Percentiles rank a stretch among this genome's conserved stretches.
phyloP scores from a whole-genome alignment of 92 coral and sea anemone species.

The Heliopora coerulea region DNA sequence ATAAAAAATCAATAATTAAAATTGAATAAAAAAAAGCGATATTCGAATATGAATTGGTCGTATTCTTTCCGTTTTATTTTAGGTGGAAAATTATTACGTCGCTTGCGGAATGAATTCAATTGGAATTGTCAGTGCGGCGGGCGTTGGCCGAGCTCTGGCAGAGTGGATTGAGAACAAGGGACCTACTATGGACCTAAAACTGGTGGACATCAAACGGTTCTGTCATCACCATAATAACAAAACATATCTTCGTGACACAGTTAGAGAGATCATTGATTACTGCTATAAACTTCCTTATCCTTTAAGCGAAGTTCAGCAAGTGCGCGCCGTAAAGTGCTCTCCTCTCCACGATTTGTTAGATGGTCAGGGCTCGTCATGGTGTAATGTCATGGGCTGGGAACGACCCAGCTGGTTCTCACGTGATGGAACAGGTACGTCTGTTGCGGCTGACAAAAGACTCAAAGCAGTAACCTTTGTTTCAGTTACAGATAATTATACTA shows the following conservation, averaged over 20 bases:
- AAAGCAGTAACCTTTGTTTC: too few species aligned
- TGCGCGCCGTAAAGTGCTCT: constrained; percentile 65
- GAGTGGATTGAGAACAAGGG: constrained; percentile 91
- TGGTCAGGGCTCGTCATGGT: constrained; percentile 81
- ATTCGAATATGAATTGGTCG: too few species aligned
- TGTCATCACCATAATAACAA: constrained; percentile 81
- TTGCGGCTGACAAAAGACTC: too few species aligned
- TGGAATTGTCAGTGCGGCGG: constrained; percentile 91
- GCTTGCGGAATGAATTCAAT: constrained; percentile 91
- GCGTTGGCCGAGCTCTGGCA: constrained; percentile 89
- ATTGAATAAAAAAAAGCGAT: too few species aligned
- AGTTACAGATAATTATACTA: too few species aligned
- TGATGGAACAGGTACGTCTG: constrained; percentile 54
- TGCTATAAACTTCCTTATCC: constrained; percentile 45
- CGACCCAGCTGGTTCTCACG: constrained; percentile 66
- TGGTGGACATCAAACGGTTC: constrained; percentile 91
- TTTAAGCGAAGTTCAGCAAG: constrained; percentile 16
- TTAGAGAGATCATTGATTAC: constrained; percentile 68
- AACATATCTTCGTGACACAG: constrained; percentile 76
- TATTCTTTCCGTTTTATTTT: neutral
- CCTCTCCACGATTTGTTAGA: constrained; percentile 62
- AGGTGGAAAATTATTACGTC: constrained; percentile 81
- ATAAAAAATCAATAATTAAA: too few species aligned
- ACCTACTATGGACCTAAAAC: constrained; percentile 81
- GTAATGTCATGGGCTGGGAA: constrained; percentile 87